A percentile compares a stretch with the other conserved stretches of the same genome.
Evolutionary conservation across 1,140 invertebrate genomes (phyloP).

Genomic region (Drosophila triauraria): DNA sequence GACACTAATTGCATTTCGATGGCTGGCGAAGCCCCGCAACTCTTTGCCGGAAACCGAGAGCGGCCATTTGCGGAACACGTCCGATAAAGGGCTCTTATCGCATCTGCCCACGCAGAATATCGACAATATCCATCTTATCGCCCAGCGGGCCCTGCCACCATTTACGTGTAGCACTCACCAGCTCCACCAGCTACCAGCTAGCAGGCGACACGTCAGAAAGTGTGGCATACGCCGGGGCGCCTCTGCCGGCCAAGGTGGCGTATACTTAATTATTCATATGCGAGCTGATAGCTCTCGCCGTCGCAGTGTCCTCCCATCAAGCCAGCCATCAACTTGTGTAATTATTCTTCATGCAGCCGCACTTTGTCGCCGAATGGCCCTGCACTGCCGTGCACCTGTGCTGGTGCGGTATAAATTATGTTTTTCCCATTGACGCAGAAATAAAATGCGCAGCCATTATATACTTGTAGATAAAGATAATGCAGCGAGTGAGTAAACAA

Average conservation of each 20-base stretch:
- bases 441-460: conserved; percentile 32
- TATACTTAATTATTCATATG: conserved; percentile 48
- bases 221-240: conserved; percentile 36
- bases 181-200: conserved; percentile 1
- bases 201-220: conserved; percentile 16
- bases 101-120: conserved; percentile 33
- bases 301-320: conserved; percentile 1
- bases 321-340: conserved; percentile 20
- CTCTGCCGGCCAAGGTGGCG: conserved; percentile 18
- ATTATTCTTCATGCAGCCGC: conserved; percentile 33
- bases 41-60: conserved; percentile 9
- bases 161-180: conserved; percentile 5
- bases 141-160: conserved; percentile 1
- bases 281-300: conserved; percentile 10
- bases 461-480: conserved; percentile 33
- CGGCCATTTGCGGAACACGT: conserved; percentile 27
- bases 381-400: conserved; percentile 15
- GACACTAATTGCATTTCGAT: conserved; percentile 38
- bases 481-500: conserved; percentile 36
- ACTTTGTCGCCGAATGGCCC: background rate
- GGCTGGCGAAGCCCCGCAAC: background rate
- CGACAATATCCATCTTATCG: conserved; percentile 38
- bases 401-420: conserved; percentile 31
- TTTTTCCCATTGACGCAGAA: conserved; percentile 52
- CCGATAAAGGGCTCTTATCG: conserved; percentile 34